Conservation (phyloP, 1,140 invertebrate species). For the Drosophila saltans region DNA sequence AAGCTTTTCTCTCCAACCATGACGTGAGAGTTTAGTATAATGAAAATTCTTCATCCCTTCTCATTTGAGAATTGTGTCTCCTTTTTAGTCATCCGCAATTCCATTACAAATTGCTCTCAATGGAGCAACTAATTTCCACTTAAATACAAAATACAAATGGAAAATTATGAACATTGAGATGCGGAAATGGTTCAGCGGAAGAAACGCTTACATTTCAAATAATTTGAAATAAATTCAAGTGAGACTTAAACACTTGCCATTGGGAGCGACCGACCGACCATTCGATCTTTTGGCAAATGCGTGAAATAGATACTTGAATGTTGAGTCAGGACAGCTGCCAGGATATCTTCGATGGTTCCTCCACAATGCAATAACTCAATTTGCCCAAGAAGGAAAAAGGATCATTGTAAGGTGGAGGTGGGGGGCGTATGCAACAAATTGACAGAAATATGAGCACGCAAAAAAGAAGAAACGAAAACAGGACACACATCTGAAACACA, state of each 20-base stretch:
- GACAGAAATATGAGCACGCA: conserved; percentile 77
- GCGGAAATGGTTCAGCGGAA: conserved; percentile 47
- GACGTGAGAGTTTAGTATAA: conserved; percentile 3
- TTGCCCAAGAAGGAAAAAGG: conserved; percentile 33
- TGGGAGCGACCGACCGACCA: not conserved
- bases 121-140: conserved; percentile 58
- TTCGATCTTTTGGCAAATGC: conserved; percentile 65
- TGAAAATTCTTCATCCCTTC: conserved; percentile 20
- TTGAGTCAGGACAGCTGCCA: conserved; percentile 63
- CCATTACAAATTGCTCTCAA: conserved; percentile 37
- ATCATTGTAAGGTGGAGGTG: not conserved
- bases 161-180: conserved; percentile 11
- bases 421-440: conserved; percentile 58
- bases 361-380: conserved; percentile 68
- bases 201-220: conserved; percentile 23
- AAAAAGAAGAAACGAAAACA: conserved; percentile 19
- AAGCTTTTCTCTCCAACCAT: not conserved
- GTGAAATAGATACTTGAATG: conserved; percentile 76
- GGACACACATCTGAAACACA: conserved; percentile 13
- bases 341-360: conserved; percentile 36
- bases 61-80: not conserved
- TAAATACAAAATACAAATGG: conserved; percentile 1
- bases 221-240: conserved; percentile 44
- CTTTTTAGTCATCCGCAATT: conserved; percentile 1
- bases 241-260: conserved; percentile 54